Percentiles rank a stretch among this genome's conserved stretches.
phyloP scores from a whole-genome alignment of 2,113 vertebrate genomes.

The Phalacrocorax pelagicus region DNA sequence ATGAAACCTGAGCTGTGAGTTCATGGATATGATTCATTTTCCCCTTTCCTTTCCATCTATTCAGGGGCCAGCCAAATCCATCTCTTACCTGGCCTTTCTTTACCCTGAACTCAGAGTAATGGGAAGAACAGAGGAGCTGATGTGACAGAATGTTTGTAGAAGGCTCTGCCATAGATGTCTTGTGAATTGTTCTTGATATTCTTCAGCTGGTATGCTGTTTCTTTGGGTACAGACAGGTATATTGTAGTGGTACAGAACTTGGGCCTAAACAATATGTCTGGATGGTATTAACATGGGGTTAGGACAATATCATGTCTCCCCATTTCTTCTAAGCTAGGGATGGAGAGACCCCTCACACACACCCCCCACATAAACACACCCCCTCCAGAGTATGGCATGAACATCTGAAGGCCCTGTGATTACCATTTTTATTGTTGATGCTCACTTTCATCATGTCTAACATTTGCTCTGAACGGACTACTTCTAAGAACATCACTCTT shows the following conservation, averaged over 20 bases:
- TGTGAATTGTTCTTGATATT: neutral
- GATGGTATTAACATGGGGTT: neutral
- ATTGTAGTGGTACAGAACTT: neutral
- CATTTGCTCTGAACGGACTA: neutral
- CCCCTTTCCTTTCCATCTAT: neutral
- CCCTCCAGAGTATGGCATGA: neutral
- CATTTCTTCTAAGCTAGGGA: neutral
- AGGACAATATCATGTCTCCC: neutral
- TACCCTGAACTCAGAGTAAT: neutral
- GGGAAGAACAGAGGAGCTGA: neutral
- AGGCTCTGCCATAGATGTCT: neutral
- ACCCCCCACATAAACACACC: neutral
- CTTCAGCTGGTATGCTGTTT: neutral
- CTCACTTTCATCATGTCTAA: neutral
- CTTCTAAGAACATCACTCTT: neutral
- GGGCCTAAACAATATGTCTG: neutral
- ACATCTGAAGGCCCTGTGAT: neutral
- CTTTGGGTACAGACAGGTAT: neutral
- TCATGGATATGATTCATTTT: slow-evolving; percentile 45
- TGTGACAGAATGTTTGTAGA: neutral
- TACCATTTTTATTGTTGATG: neutral
- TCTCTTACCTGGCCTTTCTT: slow-evolving; percentile 9
- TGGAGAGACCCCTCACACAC: neutral
- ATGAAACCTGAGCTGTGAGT: slow-evolving; percentile 28
- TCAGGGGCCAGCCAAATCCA: neutral